Percentiles rank a stretch among this genome's conserved stretches.
Conservation (phyloP, 2,797 vertebrate genomes). For the Streptopelia turtur region DNA sequence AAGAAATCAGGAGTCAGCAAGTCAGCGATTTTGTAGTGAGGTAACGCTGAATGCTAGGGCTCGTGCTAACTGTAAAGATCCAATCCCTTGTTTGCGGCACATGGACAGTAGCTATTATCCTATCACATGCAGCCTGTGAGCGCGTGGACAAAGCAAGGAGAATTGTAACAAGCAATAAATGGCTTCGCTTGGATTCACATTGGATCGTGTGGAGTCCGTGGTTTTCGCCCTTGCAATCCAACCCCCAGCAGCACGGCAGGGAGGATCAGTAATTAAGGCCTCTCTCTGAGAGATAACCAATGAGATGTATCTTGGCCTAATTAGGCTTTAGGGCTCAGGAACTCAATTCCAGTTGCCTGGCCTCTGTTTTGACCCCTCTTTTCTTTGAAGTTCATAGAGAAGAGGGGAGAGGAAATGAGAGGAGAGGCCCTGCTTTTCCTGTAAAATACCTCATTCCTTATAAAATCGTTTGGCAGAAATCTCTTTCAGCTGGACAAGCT, state of each 20-base stretch:
- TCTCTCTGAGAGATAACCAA: not conserved
- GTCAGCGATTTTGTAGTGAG: too few relatives aligned
- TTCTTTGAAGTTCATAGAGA: slow-evolving; percentile 55
- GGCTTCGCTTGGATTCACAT: too few relatives aligned
- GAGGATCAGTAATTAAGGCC: not conserved
- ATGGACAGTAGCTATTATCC: too few relatives aligned
- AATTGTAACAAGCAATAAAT: too few relatives aligned
- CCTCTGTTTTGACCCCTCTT: slow-evolving; percentile 58
- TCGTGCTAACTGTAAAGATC: too few relatives aligned
- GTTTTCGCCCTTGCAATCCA: not conserved
- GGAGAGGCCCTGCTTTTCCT: slow-evolving; percentile 66
- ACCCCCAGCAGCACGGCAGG: not conserved
- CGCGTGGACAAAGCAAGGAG: too few relatives aligned
- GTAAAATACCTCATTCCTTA: slow-evolving; percentile 51
- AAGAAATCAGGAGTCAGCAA: too few relatives aligned
- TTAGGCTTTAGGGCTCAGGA: slow-evolving; percentile 40
- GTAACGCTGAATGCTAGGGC: too few relatives aligned
- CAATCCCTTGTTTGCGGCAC: too few relatives aligned
- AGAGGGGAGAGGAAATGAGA: slow-evolving; percentile 62
- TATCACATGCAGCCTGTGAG: too few relatives aligned
- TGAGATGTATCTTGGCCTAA: slow-evolving; percentile 48
- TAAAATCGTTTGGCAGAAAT: slow-evolving; percentile 47
- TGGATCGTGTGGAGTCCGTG: too few relatives aligned
- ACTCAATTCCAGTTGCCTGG: slow-evolving; percentile 45
- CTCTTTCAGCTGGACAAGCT: slow-evolving; percentile 54